Percentiles rank a stretch among this genome's conserved stretches.
Evolutionary conservation across 2,797 vertebrate genomes (phyloP).

Genomic region (Myotis findleyi): DNA sequence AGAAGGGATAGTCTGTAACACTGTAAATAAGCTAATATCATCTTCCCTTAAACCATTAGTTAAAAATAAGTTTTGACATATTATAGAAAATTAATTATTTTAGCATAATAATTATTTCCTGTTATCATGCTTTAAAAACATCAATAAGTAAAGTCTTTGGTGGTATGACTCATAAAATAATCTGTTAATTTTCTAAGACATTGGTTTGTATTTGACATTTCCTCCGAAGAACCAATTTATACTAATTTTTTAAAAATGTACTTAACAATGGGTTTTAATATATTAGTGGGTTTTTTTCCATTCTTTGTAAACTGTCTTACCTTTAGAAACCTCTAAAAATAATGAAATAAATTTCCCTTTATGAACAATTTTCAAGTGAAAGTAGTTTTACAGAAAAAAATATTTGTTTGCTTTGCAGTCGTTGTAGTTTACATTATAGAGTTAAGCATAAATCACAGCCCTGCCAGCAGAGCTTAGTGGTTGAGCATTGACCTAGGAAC

Average conservation of each 20-base stretch:
- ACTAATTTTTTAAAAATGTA: background rate
- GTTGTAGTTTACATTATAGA: background rate
- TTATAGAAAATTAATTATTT: background rate
- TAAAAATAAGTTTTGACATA: background rate
- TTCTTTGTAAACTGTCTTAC: background rate
- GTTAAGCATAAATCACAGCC: background rate
- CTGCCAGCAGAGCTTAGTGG: too few species aligned
- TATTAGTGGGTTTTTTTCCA: background rate
- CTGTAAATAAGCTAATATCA: background rate
- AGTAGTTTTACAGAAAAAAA: background rate
- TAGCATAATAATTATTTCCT: background rate
- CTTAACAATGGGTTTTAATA: background rate
- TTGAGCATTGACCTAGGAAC: too few species aligned
- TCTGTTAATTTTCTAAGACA: background rate
- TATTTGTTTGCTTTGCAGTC: background rate
- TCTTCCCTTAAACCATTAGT: background rate
- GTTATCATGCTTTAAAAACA: background rate
- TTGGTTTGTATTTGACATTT: background rate
- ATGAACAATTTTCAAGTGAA: background rate
- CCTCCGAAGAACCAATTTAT: background rate
- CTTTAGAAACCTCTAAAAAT: background rate
- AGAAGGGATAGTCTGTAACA: background rate
- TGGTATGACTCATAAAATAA: background rate
- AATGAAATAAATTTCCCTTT: background rate
- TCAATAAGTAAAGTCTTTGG: background rate